Base-by-base conservation (phyloP, 1,140 invertebrate genomes). In the Helicorthomorpha holstii region DNA sequence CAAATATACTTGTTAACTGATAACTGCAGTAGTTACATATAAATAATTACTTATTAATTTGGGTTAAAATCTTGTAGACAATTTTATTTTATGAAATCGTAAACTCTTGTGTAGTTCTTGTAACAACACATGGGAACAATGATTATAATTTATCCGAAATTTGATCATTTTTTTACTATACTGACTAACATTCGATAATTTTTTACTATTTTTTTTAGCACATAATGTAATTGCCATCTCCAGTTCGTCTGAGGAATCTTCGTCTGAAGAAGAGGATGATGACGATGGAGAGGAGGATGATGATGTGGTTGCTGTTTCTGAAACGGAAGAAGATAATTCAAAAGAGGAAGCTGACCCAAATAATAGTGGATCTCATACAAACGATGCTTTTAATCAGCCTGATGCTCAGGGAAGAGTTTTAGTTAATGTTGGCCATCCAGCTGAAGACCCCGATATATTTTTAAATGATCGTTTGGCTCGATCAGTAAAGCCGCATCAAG, bases 401-500 rank as follows among this genome's bases (percentile, higher is more conserved):
- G 90, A 98, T 70, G 82, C 87, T 52, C 78, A 90, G 63, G 94
- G 94, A 1, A 72, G 87, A 43, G 89, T 98, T 21, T 69, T 96
- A 27, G 84, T 98, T 24, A 98, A 98, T 67, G 81, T 96, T 42
- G 92, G 88, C n/a, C 92, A 97, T 71, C 84, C 89, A 0, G 78
- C 84, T 43, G 80, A 80, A 49, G 95, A 99, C 62, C 80, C 83
- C 22, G 93, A 95, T 64, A 83, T 98, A 44, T 98, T 83, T 66
- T 72, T 98, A 29, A 85, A 92, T 3, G 83, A 86, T 1, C 91
- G 97, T 66, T 84, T 98, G 48, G 85, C 89, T 0, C 75, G 81
- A 58, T 77, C 86, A 48, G 90, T 98, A 29, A 98, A 98, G 72
- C 90, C 93, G 3, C 94, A 98, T 78, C 86, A 90, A 69, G 75